Evolutionary conservation across 2,888 invertebrate species (phyloP).

Genomic region (Euproctis similis): DNA sequence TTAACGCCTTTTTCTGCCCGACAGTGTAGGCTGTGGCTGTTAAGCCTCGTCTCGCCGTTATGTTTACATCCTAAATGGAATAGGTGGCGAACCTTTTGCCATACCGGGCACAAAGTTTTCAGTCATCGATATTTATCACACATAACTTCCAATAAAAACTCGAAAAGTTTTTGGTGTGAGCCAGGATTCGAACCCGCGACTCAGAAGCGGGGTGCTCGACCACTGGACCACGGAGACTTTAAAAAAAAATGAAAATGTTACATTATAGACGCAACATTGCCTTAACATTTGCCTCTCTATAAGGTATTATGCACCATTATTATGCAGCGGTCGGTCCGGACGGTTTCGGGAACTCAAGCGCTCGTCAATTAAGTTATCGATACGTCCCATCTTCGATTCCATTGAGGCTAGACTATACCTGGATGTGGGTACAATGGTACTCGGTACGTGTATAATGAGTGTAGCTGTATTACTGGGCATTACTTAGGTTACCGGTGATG

Average conservation of each 20-base stretch:
- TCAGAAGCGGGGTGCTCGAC: too few relatives aligned
- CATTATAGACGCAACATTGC: constrained; percentile 23
- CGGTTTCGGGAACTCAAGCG: constrained; percentile 68
- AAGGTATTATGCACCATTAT: constrained; percentile 71
- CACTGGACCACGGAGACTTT: too few relatives aligned
- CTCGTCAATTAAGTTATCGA: constrained; percentile 75
- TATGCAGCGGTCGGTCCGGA: constrained; percentile 67
- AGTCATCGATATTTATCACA: too few relatives aligned
- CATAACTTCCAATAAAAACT: too few relatives aligned
- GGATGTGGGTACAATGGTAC: constrained; percentile 66
- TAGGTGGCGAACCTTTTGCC: too few relatives aligned
- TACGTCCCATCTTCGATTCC: constrained; percentile 59
- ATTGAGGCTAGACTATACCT: constrained; percentile 46
- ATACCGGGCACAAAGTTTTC: too few relatives aligned
- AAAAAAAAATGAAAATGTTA: not conserved
- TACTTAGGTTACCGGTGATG: constrained; percentile 52
- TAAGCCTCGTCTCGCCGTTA: too few relatives aligned
- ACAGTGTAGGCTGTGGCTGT: too few relatives aligned
- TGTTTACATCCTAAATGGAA: too few relatives aligned
- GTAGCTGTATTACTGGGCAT: constrained; percentile 35
- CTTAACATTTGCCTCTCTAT: constrained; percentile 52
- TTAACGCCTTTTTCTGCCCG: too few relatives aligned
- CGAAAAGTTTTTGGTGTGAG: too few relatives aligned
- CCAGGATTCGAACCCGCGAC: too few relatives aligned
- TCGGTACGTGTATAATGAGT: constrained; percentile 64